phyloP scores from a whole-genome alignment of 2,113 vertebrate genomes.

The Antennarius striatus region DNA sequence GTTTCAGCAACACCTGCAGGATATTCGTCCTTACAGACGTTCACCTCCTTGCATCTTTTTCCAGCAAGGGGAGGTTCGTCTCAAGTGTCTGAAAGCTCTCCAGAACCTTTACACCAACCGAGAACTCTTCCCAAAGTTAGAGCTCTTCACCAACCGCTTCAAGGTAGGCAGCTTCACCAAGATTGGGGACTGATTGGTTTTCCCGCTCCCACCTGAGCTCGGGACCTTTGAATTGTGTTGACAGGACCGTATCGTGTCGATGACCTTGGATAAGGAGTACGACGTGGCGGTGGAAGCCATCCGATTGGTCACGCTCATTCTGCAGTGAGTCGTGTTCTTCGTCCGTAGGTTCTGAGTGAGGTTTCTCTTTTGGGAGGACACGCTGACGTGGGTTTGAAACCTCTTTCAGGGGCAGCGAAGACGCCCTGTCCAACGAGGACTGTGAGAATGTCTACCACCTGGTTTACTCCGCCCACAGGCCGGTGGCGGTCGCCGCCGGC shows the following conservation, averaged over 20 bases:
- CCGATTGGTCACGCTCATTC: constrained; percentile 94
- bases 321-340: constrained; percentile 87
- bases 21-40: too few relatives aligned
- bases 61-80: constrained; percentile 98
- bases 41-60: background rate
- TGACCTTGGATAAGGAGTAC: constrained; percentile 99
- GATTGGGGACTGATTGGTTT: too few relatives aligned
- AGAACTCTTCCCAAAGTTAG: constrained; percentile 96
- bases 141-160: constrained; percentile 98
- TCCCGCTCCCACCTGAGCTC: too few relatives aligned
- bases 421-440: constrained; percentile 98
- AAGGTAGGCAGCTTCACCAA: constrained; percentile 82
- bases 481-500: constrained; percentile 96
- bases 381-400: background rate
- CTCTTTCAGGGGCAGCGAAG: constrained; percentile 90
- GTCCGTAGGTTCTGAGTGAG: too few relatives aligned
- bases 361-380: too few relatives aligned
- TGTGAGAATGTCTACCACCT: constrained; percentile 99
- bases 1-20: too few relatives aligned
- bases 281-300: constrained; percentile 99
- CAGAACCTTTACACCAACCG: constrained; percentile 98
- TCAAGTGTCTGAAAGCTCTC: constrained; percentile 98
- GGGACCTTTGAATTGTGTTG: constrained; percentile 34
- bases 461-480: constrained; percentile 97
- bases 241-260: constrained; percentile 98